These are phyloP conservation scores for Drosophila demipolita DNA, from an alignment of 2,888 invertebrate species.

Conservation along the genomic window DNA sequence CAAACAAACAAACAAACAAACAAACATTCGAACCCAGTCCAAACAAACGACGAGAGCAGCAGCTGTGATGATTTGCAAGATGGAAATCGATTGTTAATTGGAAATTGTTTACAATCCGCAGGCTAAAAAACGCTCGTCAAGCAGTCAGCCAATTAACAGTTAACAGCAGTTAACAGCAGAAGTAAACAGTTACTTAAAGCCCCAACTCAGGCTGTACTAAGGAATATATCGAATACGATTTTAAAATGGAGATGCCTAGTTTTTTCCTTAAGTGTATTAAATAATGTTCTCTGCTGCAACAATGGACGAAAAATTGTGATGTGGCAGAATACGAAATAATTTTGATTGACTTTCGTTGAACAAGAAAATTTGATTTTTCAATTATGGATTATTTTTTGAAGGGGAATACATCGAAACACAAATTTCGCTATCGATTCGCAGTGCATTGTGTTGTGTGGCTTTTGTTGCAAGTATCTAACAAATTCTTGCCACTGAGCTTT, in stretches of 20 bases:
- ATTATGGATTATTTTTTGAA: not conserved
- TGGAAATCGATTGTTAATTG: constrained; percentile 67
- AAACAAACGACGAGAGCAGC: constrained; percentile 15
- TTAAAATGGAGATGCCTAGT: not conserved
- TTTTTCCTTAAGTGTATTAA: not conserved
- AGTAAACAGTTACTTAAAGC: not conserved
- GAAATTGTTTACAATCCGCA: constrained; percentile 71
- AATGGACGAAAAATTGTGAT: not conserved
- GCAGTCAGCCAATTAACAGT: constrained; percentile 20
- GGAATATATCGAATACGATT: no score
- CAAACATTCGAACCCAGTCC: not conserved
- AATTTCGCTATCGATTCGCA: constrained; percentile 26
- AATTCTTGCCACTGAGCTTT: constrained; percentile 37
- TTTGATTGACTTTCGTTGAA: constrained; percentile 8
- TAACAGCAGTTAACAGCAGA: constrained; percentile 7
- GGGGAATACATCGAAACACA: not conserved
- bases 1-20: constrained; percentile 14
- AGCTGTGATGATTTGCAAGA: constrained; percentile 57
- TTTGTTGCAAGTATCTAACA: constrained; percentile 41
- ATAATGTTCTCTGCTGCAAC: not conserved
- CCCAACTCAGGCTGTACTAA: not conserved
- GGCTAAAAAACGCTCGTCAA: constrained; percentile 38
- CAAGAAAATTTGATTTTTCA: constrained; percentile 3
- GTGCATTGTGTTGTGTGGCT: constrained; percentile 9
- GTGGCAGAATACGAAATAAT: not conserved